phyloP scores from a whole-genome alignment of 53 echinoderm and acorn worm genomes.

The Stichopus horrens region DNA sequence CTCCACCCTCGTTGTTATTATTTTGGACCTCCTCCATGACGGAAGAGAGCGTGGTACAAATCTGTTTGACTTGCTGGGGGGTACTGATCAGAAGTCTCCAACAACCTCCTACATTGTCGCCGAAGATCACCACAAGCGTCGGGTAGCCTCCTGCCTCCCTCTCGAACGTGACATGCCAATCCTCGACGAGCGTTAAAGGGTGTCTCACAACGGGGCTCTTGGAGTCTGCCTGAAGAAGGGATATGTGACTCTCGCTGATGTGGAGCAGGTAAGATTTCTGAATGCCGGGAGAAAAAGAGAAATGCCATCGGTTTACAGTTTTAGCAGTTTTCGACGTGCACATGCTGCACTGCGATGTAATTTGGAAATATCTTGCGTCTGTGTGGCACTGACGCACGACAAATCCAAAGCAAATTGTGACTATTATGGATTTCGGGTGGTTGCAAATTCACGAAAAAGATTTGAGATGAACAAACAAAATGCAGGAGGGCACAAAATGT shows the following conservation, averaged over 20 bases:
- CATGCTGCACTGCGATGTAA: too few species aligned
- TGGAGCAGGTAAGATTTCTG: slow-evolving; percentile 30
- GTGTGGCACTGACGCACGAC: too few species aligned
- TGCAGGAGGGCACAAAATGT: too few species aligned
- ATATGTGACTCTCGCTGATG: slow-evolving; percentile 61
- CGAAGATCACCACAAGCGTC: slow-evolving; percentile 78
- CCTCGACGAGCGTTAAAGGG: slow-evolving; percentile 69
- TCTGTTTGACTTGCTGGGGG: slow-evolving; percentile 76
- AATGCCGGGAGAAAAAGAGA: not conserved
- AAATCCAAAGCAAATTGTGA: too few species aligned
- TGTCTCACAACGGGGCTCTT: slow-evolving; percentile 74
- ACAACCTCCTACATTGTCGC: slow-evolving; percentile 55
- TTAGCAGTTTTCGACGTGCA: too few species aligned
- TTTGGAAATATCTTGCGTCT: too few species aligned
- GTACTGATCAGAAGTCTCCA: slow-evolving; percentile 82
- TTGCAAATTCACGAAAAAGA: too few species aligned
- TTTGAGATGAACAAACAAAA: too few species aligned
- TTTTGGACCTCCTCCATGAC: slow-evolving; percentile 80
- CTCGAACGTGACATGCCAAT: slow-evolving; percentile 84
- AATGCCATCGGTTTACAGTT: not conserved
- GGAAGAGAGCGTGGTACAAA: slow-evolving; percentile 77
- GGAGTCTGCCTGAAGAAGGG: slow-evolving; percentile 71
- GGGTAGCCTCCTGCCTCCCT: slow-evolving; percentile 64
- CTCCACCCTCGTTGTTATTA: slow-evolving; percentile 52
- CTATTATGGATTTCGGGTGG: too few species aligned